Conservation (phyloP, 2,888 invertebrate genomes). For the Drosophila picticornis region DNA sequence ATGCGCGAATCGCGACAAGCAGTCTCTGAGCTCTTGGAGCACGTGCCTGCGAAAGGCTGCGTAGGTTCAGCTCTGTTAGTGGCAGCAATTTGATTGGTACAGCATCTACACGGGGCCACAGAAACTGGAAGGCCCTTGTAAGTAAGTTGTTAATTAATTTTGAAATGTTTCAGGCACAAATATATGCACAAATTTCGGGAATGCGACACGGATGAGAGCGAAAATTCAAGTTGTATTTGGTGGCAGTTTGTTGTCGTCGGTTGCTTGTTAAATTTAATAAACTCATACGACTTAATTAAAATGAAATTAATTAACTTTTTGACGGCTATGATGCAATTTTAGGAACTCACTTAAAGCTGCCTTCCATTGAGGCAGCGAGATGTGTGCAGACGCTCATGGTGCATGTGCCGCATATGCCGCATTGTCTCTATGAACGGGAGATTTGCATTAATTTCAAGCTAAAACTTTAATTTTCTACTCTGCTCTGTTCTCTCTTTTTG, state of each 20-base stretch:
- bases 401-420: slow-evolving; percentile 52
- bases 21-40: neutral
- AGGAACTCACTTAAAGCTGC: slow-evolving; percentile 33
- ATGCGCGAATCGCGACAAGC: neutral
- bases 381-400: slow-evolving; percentile 57
- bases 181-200: neutral
- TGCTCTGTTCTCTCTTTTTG: slow-evolving; percentile 32
- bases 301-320: slow-evolving; percentile 69
- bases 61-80: slow-evolving; percentile 9
- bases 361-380: slow-evolving; percentile 9
- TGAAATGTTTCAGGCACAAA: slow-evolving; percentile 44
- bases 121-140: slow-evolving; percentile 45
- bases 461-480: slow-evolving; percentile 59
- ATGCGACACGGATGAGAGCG: slow-evolving; percentile 6
- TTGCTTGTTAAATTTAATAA: slow-evolving; percentile 55
- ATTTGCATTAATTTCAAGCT: slow-evolving; percentile 69
- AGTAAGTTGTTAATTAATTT: slow-evolving; percentile 74
- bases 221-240: slow-evolving; percentile 17
- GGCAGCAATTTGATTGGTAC: slow-evolving; percentile 23
- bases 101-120: slow-evolving; percentile 1
- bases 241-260: slow-evolving; percentile 37
- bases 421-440: slow-evolving; percentile 50
- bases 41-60: slow-evolving; percentile 16
- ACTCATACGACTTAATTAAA: slow-evolving; percentile 65
- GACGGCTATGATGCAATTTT: slow-evolving; percentile 16